These are phyloP conservation scores for Hypanus sabinus DNA, from an alignment of 2,113 vertebrate genomes.

Conservation along the genomic window DNA sequence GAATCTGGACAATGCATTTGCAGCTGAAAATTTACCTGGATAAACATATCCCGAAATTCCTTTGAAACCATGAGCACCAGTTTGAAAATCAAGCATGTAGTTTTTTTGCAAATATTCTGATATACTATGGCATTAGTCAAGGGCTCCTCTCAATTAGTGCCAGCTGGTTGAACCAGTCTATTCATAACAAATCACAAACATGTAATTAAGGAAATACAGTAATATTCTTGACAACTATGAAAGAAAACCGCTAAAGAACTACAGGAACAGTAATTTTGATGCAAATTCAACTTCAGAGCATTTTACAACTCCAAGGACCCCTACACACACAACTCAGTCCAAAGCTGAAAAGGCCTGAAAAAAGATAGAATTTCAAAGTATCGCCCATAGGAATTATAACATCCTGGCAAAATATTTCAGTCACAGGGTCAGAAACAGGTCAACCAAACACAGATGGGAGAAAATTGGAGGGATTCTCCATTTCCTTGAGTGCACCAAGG, in stretches of 20 bases:
- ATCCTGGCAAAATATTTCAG: not conserved
- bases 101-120: not conserved
- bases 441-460: not conserved
- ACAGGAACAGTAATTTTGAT: slow-evolving; percentile 2
- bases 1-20: not conserved
- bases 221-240: not conserved
- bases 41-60: not conserved
- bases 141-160: not conserved
- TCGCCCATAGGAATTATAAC: not conserved
- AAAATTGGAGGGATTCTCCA: not conserved
- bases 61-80: not conserved
- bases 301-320: not conserved
- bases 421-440: not conserved
- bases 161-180: not conserved
- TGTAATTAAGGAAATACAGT: not conserved
- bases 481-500: not conserved
- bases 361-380: not conserved
- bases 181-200: not conserved
- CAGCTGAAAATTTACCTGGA: not conserved
- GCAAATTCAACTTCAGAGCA: not conserved
- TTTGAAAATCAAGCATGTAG: not conserved
- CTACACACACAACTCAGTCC: no score
- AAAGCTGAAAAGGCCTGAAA: not conserved
- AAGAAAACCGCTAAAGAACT: not conserved
- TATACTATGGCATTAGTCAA: not conserved